Evolutionary conservation across 1,140 invertebrate genomes (phyloP), one percentile per base, ranked within the genome.

Genomic region (Dendroctonus valens): DNA sequence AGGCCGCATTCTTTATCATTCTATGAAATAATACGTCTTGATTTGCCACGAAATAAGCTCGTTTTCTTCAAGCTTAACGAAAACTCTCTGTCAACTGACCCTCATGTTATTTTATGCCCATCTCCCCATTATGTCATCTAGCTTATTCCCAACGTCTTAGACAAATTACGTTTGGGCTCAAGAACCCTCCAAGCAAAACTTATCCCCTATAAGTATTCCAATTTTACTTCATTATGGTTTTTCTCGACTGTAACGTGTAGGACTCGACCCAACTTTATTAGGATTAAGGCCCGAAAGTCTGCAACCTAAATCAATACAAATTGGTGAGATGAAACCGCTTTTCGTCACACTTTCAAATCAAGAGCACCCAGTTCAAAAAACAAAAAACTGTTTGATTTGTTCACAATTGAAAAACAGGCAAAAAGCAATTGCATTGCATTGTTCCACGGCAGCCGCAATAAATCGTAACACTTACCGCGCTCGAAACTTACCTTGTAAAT

Each of bases 241-340:
- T 46, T 46, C 44, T 46, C 44, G 9, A 12, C 12, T 14, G 44
- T 26, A 26, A 26, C 26, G 44, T 46, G 44, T 14, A 11, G 44
- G 9, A 12, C 9, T 46, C 44, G 44, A 12, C 12, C 44, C 44
- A 12, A 46, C 44, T 46, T 46, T 46, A 46, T 46, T 46, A 46
- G 44, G 44, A 46, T 46, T 46, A 46, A 46, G 9, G 9, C 44
- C 12, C 44, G 9, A 51, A 15, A 26, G 26, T 51, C 15, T 15
- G 50, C 15, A 51, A 51, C 50, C 50, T 51, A 51, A 51, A 51
- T 51, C 50, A 51, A 51, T 51, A 51, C 50, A 51, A 51, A 51
- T 51, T 51, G 50, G 8, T 2, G 50, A 26, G 50, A 51, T 51
- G 15, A 51, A 5, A 26, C 26, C 26, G 26, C 26, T 26, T 26